Evolutionary conservation across 1,140 invertebrate genomes (phyloP), one percentile per base, ranked within the genome.

Genomic region (Portunus trituberculatus): DNA sequence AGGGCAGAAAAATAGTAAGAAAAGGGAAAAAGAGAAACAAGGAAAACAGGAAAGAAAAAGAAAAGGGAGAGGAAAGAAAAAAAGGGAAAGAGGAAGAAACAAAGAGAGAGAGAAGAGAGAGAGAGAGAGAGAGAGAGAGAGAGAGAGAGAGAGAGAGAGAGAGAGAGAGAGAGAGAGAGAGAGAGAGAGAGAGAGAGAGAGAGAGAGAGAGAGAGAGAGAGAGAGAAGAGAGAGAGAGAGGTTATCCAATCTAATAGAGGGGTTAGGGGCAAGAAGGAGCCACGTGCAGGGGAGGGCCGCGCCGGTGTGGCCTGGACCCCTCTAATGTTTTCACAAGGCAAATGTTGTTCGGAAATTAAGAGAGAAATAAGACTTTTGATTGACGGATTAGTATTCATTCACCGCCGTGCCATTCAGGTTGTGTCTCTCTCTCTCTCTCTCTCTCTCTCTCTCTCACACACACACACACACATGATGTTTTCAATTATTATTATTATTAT

Each of bases 311-410:
- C 25, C 14, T 25, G 4, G 0, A 29, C 7, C 29, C 45, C 89
- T 28, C 14, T 89, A 86, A 94, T 94, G 93, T 94, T 94, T 94
- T 89, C 86, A 94, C 93, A 94, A 89, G 93, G 84, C 52, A 94
- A 94, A 94, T 94, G 52, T 89, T 88, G 87, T 89, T 94, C 93
- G 93, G 93, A 94, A 94, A 94, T 94, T 94, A 94, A 52, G 48
- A 84, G 59, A 89, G 93, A 94, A 94, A 94, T 94, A 94, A 94
- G 93, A 89, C 84, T 94, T 28, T 29, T 94, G 93, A 94, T 94
- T 94, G 93, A 87, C 89, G 83, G 93, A 94, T 94, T 88, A 39
- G 39, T 39, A 94, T 89, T 94, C 93, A 48, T 31, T 31, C 82
- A 12, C 32, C 31, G 6, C 82, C 0, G 39, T 0, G 28, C 32